Evolutionary conservation across 2,888 invertebrate species (phyloP).

Genomic region (Acheta domesticus): DNA sequence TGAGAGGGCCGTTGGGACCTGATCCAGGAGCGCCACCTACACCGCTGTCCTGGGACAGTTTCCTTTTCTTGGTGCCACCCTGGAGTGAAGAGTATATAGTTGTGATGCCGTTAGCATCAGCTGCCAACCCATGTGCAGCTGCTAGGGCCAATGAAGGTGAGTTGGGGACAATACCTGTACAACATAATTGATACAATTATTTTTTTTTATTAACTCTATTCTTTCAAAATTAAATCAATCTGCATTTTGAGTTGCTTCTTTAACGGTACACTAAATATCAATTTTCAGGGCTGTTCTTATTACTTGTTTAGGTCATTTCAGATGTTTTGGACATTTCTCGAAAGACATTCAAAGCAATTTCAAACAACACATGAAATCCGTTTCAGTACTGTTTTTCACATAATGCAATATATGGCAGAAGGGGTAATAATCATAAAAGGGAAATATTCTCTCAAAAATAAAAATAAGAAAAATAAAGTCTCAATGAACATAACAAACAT

Average conservation of each 20-base stretch:
- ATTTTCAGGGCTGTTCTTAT: background rate
- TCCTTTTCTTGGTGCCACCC: conserved; percentile 64
- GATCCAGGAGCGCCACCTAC: conserved; percentile 25
- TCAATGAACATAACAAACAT: too few species aligned
- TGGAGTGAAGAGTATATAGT: conserved; percentile 44
- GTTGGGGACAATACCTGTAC: conserved; percentile 33
- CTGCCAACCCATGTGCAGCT: conserved; percentile 41
- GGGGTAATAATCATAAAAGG: background rate
- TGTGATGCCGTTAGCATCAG: conserved; percentile 44
- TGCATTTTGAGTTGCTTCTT: background rate
- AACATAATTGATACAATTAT: conserved; percentile 18
- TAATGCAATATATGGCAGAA: background rate
- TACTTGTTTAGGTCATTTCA: too few species aligned
- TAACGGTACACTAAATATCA: background rate
- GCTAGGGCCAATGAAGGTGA: conserved; percentile 29
- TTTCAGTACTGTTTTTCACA: too few species aligned
- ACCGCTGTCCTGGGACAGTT: conserved; percentile 62
- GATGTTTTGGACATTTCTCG: too few species aligned
- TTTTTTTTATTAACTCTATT: background rate
- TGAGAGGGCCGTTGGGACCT: conserved; percentile 25
- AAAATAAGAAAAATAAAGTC: too few species aligned
- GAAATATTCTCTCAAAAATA: too few species aligned
- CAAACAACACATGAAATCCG: too few species aligned
- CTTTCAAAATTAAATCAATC: background rate
- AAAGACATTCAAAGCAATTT: too few species aligned